Base-by-base conservation (phyloP, 2,888 invertebrate genomes). In the Bombylius major region DNA sequence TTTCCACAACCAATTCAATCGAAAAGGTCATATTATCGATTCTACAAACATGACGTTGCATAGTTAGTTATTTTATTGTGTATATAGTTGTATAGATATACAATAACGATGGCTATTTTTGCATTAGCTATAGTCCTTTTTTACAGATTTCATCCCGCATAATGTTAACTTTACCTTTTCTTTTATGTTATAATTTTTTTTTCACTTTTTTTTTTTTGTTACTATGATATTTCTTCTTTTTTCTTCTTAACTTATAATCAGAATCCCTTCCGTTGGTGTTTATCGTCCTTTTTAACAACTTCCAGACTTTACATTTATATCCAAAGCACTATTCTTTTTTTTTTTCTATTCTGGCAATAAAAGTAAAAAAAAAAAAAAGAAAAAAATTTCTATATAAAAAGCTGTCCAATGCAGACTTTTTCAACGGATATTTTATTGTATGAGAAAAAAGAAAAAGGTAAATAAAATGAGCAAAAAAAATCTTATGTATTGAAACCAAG, bases 41-140 rank as follows among this genome's bases (percentile, higher is more conserved):
- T 56, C 52, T 14, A 52, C 47, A 56, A 23, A 42, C 42, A 11
- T 55, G 55, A 50, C 56, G 45, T 42, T 56, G 56, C 56, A 53
- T 51, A 51, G 51, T 48, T 49, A 49, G 49, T 33, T 33, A 13
- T 44, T 4, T 11, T 44, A 44, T 44, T 12, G 44, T 44, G 12
- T 11, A 12, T 13, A 50, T 54, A 49, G 56, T 52, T 56, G 56
- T n/a, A n/a, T n/a, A n/a, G n/a, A n/a, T n/a, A 51, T 56, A 51
- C 48, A 52, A 56, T 51, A 56, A 47, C 47, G 47, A 23, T 23
- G 23, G 23, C 23, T 23, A 23, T 23, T 23, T 23, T 23, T 23
- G 23, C 23, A 23, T 23, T 23, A 23, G 23, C 23, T 23, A 23
- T 23, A 23, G 23, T 23, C 23, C 23, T 23, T 23, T n/a, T 23